These are phyloP conservation scores for Progne subis DNA, from an alignment of 2,113 vertebrate species.

Conservation along the genomic window DNA sequence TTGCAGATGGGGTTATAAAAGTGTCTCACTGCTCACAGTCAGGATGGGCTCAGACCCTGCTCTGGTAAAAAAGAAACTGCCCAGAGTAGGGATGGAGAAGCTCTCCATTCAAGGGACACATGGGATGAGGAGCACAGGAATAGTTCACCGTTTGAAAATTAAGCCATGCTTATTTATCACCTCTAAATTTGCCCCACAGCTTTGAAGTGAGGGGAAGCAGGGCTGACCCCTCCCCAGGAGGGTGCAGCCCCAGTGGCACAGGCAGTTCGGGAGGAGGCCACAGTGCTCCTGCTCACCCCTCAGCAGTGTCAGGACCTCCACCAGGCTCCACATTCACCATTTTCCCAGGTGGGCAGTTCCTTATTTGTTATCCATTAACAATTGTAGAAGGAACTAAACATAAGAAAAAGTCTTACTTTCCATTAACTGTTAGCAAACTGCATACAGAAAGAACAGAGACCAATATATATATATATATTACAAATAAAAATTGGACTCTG, in stretches of 20 bases:
- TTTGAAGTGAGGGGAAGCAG: too few species aligned
- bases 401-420: background rate
- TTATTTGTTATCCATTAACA: background rate
- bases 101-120: background rate
- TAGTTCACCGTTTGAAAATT: background rate
- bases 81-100: background rate
- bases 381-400: background rate
- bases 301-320: background rate
- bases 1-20: background rate
- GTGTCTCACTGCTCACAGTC: background rate
- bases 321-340: background rate
- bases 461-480: background rate
- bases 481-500: slow-evolving; percentile 24
- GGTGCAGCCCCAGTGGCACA: background rate
- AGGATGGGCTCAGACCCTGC: background rate
- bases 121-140: background rate
- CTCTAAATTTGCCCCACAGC: background rate
- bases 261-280: background rate
- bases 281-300: background rate
- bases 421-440: slow-evolving; percentile 24
- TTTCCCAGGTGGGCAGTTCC: rapidly evolving
- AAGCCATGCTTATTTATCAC: background rate
- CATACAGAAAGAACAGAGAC: background rate
- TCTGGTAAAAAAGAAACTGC: background rate
- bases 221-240: background rate